These are phyloP conservation scores for Endotricha flammealis DNA, from an alignment of 2,888 invertebrate species.

Conservation along the genomic window DNA sequence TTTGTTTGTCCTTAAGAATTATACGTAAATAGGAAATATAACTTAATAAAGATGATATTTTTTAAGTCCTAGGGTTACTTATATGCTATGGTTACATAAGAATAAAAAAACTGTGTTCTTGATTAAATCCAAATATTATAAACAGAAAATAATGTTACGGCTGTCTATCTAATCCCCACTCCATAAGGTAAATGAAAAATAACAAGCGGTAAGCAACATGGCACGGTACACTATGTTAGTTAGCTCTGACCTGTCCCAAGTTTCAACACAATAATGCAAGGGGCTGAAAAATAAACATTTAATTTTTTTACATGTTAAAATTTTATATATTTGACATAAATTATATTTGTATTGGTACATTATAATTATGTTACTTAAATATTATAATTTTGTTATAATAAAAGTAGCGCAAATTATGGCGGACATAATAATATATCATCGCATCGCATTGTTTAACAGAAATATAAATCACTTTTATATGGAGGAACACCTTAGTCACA, in stretches of 20 bases:
- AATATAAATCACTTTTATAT: too few relatives aligned
- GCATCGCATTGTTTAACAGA: too few relatives aligned
- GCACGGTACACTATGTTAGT: slow-evolving; percentile 46
- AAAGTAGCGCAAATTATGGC: too few relatives aligned
- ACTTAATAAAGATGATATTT: too few relatives aligned
- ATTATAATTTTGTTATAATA: background rate
- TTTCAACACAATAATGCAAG: slow-evolving; percentile 52
- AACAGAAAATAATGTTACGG: background rate
- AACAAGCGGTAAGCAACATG: slow-evolving; percentile 52
- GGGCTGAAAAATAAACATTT: slow-evolving; percentile 67
- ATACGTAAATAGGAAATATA: too few relatives aligned
- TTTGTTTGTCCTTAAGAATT: too few relatives aligned
- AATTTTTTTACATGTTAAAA: slow-evolving; percentile 24
- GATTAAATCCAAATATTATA: background rate
- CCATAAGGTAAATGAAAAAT: slow-evolving; percentile 25
- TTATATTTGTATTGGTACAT: background rate
- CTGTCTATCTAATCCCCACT: background rate
- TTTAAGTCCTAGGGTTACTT: too few relatives aligned
- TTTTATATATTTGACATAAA: background rate
- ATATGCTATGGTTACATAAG: too few relatives aligned
- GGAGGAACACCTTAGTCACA: too few relatives aligned
- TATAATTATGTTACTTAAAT: background rate
- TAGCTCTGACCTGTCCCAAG: slow-evolving; percentile 55
- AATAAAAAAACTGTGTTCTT: too few relatives aligned
- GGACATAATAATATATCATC: too few relatives aligned